Base-by-base conservation (phyloP, 1,140 invertebrate genomes). In the Cydia splendana region DNA sequence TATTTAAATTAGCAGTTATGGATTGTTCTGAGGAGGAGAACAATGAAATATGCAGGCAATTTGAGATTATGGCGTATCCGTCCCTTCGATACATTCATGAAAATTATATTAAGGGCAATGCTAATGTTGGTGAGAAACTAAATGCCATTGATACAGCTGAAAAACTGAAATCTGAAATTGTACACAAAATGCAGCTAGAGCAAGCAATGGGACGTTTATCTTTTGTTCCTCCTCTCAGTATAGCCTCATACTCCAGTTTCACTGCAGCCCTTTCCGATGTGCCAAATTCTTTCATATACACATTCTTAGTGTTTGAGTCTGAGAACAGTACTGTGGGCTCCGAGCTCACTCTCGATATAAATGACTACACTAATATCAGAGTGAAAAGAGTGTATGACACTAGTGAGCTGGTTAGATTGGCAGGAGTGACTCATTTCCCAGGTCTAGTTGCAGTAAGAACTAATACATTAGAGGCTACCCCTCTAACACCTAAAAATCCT, bases 51-150 rank as follows among this genome's bases (percentile, higher is more conserved):
- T 98, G 97, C 88, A 93, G 97, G 74, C 95, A 97, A 67, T 98
- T 97, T 92, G 97, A 98, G 87, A 95, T 99, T 51, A 96, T 96
- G 95, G 94, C 94, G 9, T 98, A 98, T 93, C 98, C 98, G 13
- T 96, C 96, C 1, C 85, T 99, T 13, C 95, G 96, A 80, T 96
- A 96, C 82, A 96, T 97, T 86, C 95, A 95, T 76, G 94, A 96
- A 53, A 93, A 95, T 77, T 95, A 95, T 82, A 87, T 93, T 69
- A 92, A 94, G 75, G 93, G 90, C 9, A 89, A 93, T 30, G 85
- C 88, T 51, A 94, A 95, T 84, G 88, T 95, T 65, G 97, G 96
- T 73, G 89, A 94, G 9, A 86, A 92, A 28, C 89, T 96, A 48
- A 89, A 94, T 75, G 94, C 95, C 79, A 90, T 90, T 53, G 91